Evolutionary conservation across 2,113 vertebrate genomes (phyloP).

Genomic region (Pungitius pungitius): DNA sequence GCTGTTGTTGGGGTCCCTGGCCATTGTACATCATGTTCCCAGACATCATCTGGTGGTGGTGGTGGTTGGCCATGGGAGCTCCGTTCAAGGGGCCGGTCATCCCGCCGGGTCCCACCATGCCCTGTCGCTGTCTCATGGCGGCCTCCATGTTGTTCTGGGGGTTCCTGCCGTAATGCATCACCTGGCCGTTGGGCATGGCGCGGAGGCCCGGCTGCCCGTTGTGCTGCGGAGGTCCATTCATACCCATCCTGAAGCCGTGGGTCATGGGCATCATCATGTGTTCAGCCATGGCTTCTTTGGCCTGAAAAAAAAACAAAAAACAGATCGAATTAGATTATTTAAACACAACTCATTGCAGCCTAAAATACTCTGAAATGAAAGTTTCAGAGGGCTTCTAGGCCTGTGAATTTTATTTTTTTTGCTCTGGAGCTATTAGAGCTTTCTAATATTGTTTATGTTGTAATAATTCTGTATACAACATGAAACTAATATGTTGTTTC

Average conservation of each 20-base stretch:
- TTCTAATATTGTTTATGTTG: background rate
- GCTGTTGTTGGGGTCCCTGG: constrained; percentile 65
- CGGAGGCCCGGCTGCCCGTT: constrained; percentile 81
- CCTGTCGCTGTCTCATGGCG: constrained; percentile 79
- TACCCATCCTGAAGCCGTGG: constrained; percentile 87
- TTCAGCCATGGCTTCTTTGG: constrained; percentile 84
- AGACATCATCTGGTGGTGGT: constrained; percentile 80
- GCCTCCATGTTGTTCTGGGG: constrained; percentile 82
- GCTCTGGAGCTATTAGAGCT: background rate
- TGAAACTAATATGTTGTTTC: too few species aligned
- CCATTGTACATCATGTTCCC: constrained; percentile 74
- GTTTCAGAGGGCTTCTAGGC: background rate
- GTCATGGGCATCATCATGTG: constrained; percentile 93
- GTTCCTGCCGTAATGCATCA: constrained; percentile 85
- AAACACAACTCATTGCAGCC: background rate
- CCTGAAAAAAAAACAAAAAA: constrained; percentile 33
- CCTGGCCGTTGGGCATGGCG: constrained; percentile 75
- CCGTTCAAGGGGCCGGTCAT: constrained; percentile 79
- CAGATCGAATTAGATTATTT: constrained; percentile 3
- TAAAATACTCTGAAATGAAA: background rate
- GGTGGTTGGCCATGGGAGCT: constrained; percentile 64
- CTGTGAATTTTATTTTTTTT: background rate
- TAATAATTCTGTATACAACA: background rate
- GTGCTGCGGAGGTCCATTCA: constrained; percentile 83
- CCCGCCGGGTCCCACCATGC: constrained; percentile 70